Evolutionary conservation across 1,140 invertebrate genomes (phyloP).

Genomic region (Oscheius sp.): DNA sequence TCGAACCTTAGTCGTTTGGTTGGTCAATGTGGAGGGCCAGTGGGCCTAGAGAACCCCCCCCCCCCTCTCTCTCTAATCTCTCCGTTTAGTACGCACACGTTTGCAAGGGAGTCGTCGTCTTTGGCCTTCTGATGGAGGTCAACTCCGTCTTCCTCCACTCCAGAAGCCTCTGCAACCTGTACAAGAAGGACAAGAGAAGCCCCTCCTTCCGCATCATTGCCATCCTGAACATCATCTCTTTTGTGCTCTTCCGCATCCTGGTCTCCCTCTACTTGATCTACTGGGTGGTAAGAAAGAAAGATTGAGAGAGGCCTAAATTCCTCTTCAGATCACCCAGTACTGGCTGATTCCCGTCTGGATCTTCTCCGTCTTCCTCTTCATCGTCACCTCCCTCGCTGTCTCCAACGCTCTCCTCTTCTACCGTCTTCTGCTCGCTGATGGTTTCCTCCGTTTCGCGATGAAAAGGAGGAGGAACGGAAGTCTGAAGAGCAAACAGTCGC

Average conservation of each 20-base stretch:
- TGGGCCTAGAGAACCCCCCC: no score
- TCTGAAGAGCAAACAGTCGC: no score
- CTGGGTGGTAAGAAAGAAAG: no score
- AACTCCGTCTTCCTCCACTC: not conserved
- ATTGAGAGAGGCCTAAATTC: no score
- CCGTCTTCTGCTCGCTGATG: not conserved
- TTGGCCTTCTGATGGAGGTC: not conserved
- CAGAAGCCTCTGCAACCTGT: not conserved
- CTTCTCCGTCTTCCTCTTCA: conserved; percentile 21
- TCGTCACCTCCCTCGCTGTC: not conserved
- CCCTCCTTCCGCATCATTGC: not conserved
- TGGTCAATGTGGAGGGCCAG: no score
- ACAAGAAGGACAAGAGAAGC: not conserved
- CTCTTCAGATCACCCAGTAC: not conserved
- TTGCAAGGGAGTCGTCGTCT: not conserved
- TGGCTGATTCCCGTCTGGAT: not conserved
- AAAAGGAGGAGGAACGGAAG: no score
- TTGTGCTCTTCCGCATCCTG: not conserved
- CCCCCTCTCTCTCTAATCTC: no score
- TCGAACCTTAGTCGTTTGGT: no score
- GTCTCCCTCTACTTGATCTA: not conserved
- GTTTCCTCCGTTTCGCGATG: no score
- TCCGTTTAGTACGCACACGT: no score
- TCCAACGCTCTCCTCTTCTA: conserved; percentile 1
- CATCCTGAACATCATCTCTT: not conserved